phyloP scores from a whole-genome alignment of 2,113 vertebrate species.

The Catharus fuscescens region DNA sequence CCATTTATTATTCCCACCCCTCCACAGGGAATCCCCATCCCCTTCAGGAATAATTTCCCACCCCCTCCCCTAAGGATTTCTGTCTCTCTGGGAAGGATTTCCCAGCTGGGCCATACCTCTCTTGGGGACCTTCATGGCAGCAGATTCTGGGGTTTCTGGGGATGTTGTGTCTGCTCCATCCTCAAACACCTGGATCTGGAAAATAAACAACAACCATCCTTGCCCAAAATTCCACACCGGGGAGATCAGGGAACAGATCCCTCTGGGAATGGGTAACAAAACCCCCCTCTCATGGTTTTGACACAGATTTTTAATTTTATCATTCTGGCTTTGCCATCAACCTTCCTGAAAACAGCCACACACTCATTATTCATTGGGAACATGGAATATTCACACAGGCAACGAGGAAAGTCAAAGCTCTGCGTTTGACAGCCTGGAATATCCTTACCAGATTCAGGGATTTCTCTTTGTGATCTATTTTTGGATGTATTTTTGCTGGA shows the following conservation, averaged over 20 bases:
- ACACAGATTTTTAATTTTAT: neutral
- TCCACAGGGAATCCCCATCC: neutral
- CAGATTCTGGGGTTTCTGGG: slow-evolving; percentile 90
- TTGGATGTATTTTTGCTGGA: neutral
- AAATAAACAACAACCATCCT: neutral
- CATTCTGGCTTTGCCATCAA: accelerated
- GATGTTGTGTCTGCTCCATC: slow-evolving; percentile 94
- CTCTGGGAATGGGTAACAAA: neutral
- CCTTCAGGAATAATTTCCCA: neutral
- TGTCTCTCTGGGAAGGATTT: neutral
- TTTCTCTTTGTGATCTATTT: neutral
- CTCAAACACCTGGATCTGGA: slow-evolving; percentile 93
- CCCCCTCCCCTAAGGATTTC: neutral
- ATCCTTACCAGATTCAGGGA: accelerated
- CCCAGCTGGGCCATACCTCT: slow-evolving; percentile 78
- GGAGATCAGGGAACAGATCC: neutral
- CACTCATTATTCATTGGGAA: accelerated
- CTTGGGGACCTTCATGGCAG: slow-evolving; percentile 85
- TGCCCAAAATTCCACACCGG: neutral
- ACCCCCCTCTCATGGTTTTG: no score
- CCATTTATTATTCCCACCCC: neutral
- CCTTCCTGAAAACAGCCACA: neutral
- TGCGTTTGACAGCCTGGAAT: accelerated
- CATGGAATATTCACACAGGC: neutral
- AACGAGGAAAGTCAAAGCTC: neutral